Percentiles rank a stretch among this genome's conserved stretches.
These are phyloP conservation scores for Eumeta japonica DNA, from an alignment of 1,140 invertebrate genomes.

Conservation along the genomic window DNA sequence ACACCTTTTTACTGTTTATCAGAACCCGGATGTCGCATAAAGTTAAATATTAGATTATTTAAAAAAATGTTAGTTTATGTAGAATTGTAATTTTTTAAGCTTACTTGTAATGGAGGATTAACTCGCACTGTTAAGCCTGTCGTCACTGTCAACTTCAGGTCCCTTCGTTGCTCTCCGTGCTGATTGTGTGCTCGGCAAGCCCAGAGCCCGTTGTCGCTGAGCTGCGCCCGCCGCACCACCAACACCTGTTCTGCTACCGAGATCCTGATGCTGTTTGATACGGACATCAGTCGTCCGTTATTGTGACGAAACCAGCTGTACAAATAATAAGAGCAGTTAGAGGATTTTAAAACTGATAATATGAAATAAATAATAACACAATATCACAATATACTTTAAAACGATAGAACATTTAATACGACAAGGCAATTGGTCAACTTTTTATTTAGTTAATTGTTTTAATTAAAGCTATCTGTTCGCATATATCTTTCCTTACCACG, in stretches of 20 bases:
- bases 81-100: too few relatives aligned
- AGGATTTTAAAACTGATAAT: constrained; percentile 4
- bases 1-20: too few relatives aligned
- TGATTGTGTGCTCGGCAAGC: constrained; percentile 62
- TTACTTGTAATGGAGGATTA: constrained; percentile 58
- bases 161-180: constrained; percentile 60
- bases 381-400: background rate
- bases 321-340: constrained; percentile 4
- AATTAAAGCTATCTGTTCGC: too few relatives aligned
- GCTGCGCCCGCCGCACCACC: constrained; percentile 65
- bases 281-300: constrained; percentile 62
- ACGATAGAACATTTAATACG: background rate
- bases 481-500: too few relatives aligned
- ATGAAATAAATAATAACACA: too few relatives aligned
- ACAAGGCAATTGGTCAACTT: too few relatives aligned
- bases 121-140: constrained; percentile 59
- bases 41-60: too few relatives aligned
- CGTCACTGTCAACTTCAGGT: constrained; percentile 57
- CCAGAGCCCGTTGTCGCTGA: constrained; percentile 70
- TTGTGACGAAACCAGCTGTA: constrained; percentile 63
- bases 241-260: constrained; percentile 66
- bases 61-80: too few relatives aligned
- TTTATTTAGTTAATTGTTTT: too few relatives aligned
- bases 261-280: constrained; percentile 62
- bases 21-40: too few relatives aligned